phyloP scores from a whole-genome alignment of 2,113 vertebrate species.

The Pavo muticus region DNA sequence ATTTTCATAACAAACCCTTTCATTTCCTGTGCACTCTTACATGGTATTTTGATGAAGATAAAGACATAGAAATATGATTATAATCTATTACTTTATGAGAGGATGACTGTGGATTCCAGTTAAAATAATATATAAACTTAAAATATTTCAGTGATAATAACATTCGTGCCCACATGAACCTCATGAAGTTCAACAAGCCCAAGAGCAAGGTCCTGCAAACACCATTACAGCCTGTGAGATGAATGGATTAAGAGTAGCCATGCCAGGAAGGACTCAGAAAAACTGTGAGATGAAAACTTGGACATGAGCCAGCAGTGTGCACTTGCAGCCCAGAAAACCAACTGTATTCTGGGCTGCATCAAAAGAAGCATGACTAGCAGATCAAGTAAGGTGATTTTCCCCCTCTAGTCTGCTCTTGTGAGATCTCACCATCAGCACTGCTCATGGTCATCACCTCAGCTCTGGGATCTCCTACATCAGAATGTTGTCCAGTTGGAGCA shows the following conservation, averaged over 20 bases:
- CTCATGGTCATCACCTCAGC: too few species aligned
- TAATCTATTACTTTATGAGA: neutral
- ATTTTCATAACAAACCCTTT: neutral
- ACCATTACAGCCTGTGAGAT: neutral
- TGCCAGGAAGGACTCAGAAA: neutral
- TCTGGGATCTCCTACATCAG: too few species aligned
- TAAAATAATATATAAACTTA: neutral
- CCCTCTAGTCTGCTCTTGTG: too few species aligned
- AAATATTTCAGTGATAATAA: neutral
- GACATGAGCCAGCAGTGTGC: neutral
- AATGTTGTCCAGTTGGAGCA: too few species aligned
- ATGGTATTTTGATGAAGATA: neutral
- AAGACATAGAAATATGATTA: neutral
- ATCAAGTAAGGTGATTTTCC: too few species aligned
- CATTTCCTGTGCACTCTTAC: neutral
- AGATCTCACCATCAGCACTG: too few species aligned
- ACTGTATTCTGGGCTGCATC: too few species aligned
- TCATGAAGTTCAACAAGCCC: neutral
- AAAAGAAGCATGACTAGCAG: too few species aligned
- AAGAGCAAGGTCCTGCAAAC: neutral
- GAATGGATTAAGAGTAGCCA: neutral
- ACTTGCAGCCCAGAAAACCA: neutral
- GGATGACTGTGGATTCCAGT: neutral
- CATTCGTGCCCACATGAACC: neutral
- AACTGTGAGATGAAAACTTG: neutral